phyloP scores from a whole-genome alignment of 2,888 invertebrate species.

The Myopa tessellatipennis region DNA sequence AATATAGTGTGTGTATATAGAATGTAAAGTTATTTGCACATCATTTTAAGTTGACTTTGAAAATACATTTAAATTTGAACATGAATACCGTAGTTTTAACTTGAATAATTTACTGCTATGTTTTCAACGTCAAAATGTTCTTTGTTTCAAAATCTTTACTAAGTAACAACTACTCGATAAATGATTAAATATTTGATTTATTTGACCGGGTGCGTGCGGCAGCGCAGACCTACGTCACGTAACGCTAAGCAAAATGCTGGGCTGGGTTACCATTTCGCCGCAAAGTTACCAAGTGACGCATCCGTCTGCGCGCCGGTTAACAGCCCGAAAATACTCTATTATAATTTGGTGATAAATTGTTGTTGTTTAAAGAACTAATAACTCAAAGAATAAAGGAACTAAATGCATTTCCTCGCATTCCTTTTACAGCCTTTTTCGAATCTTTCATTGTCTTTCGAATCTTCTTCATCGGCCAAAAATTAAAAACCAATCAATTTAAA shows the following conservation, averaged over 20 bases:
- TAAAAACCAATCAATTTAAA: too few species aligned
- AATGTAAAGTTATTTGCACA: slow-evolving; percentile 30
- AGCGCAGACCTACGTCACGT: slow-evolving; percentile 18
- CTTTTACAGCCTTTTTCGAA: slow-evolving; percentile 61
- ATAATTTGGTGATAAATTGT: neutral
- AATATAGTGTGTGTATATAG: slow-evolving; percentile 39
- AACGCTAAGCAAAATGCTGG: slow-evolving; percentile 35
- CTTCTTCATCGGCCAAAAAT: too few species aligned
- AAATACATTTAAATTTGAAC: slow-evolving; percentile 35
- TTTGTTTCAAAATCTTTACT: neutral
- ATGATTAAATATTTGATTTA: slow-evolving; percentile 16
- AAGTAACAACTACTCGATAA: slow-evolving; percentile 12
- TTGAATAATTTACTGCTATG: slow-evolving; percentile 5
- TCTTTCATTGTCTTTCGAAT: slow-evolving; percentile 50
- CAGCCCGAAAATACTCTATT: slow-evolving; percentile 37
- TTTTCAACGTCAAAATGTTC: slow-evolving; percentile 2
- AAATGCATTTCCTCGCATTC: slow-evolving; percentile 53
- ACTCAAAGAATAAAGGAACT: slow-evolving; percentile 37
- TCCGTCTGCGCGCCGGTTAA: neutral
- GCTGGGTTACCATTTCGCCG: slow-evolving; percentile 33
- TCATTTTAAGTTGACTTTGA: slow-evolving; percentile 24
- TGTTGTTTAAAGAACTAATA: neutral
- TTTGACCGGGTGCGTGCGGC: neutral
- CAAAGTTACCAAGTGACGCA: slow-evolving; percentile 24
- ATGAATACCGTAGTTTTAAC: slow-evolving; percentile 30